phyloP scores from a whole-genome alignment of 2,797 vertebrate genomes.

The Hippoglossus hippoglossus region DNA sequence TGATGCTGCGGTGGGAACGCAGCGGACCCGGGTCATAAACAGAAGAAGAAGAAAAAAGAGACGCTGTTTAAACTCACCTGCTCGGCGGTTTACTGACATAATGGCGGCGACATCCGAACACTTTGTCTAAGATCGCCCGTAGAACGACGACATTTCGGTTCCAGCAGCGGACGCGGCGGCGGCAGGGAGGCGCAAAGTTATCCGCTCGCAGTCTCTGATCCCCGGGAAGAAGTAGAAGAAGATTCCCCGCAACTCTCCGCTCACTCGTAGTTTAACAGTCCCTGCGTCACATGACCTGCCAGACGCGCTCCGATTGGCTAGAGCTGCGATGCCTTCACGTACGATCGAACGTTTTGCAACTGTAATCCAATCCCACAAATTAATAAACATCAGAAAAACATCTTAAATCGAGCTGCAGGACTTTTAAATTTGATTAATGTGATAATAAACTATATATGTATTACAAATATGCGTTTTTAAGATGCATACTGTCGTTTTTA shows the following conservation, averaged over 20 bases:
- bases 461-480: no score
- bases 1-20: constrained; percentile 38
- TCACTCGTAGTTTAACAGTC: constrained; percentile 71
- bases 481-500: neutral
- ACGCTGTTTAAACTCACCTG: constrained; percentile 69
- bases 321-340: constrained; percentile 40
- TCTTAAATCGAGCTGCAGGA: fast-evolving
- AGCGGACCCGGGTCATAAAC: constrained; percentile 46
- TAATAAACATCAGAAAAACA: neutral
- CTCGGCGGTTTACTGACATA: constrained; percentile 63
- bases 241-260: constrained; percentile 56
- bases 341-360: neutral
- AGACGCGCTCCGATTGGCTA: constrained; percentile 53
- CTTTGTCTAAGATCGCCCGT: neutral
- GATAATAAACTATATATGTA: no score
- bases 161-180: neutral
- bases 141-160: constrained; percentile 11
- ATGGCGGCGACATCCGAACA: constrained; percentile 33
- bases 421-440: neutral
- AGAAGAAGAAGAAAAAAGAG: constrained; percentile 29
- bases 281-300: constrained; percentile 57
- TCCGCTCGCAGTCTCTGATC: constrained; percentile 55
- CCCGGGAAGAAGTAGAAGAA: constrained; percentile 33
- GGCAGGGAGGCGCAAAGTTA: constrained; percentile 20
- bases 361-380: no score